Evolutionary conservation across 2,113 vertebrate species (phyloP).

Genomic region (Prietella phreatophila): DNA sequence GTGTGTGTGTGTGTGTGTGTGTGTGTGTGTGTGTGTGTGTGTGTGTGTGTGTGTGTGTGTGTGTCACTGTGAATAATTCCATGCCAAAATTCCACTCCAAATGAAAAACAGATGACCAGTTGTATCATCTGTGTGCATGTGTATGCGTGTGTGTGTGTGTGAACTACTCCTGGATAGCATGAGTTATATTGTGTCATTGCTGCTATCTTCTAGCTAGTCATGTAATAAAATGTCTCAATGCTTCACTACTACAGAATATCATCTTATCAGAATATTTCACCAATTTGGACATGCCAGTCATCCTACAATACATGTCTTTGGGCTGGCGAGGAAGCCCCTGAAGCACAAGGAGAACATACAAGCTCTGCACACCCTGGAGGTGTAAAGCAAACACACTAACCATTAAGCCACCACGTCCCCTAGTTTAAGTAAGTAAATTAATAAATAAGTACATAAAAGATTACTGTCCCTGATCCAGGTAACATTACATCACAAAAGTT

Average conservation of each 20-base stretch:
- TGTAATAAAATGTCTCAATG: neutral
- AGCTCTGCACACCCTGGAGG: too few species aligned
- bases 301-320: too few species aligned
- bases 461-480: too few species aligned
- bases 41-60: conserved; percentile 6
- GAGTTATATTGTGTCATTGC: neutral
- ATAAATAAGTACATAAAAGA: too few species aligned
- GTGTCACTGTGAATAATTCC: conserved; percentile 18
- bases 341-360: too few species aligned
- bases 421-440: too few species aligned
- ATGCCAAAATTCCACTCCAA: conserved; percentile 35
- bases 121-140: conserved; percentile 28
- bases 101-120: conserved; percentile 55
- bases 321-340: too few species aligned
- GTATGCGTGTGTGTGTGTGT: conserved; percentile 24
- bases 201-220: neutral
- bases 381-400: too few species aligned
- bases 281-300: too few species aligned
- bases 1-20: conserved; percentile 4
- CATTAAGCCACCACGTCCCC: too few species aligned
- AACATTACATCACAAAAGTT: too few species aligned
- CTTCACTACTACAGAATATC: neutral
- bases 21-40: neutral
- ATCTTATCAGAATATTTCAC: too few species aligned
- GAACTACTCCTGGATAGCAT: conserved; percentile 3